Evolutionary conservation across 2,888 invertebrate genomes (phyloP), one percentile per base, ranked within the genome.

Genomic region (Caenorhabditis sp.): DNA sequence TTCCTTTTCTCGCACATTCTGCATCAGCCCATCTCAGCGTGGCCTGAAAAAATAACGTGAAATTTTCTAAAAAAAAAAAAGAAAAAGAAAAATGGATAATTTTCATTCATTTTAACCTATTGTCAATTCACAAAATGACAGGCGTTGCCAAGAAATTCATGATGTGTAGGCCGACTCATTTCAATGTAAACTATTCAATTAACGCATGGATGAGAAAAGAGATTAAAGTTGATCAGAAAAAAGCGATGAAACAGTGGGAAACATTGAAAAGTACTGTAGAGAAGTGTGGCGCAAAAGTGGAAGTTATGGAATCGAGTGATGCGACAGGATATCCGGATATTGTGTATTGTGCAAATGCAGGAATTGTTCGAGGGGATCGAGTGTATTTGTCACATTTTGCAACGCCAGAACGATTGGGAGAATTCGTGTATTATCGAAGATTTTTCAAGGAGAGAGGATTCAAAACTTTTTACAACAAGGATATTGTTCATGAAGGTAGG

Each of bases 1-100:
- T 84, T 78, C 92, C 91, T 36, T 92, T 91, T 27, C 93, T 90
- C 26, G 90, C 89, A 87, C 93, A 93, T 88, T 93, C 93, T 0
- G 92, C 69, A 6, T 60, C 66, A 1, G 83, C 74, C 86, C 85
- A 86, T 26, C 79, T 76, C 19, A 84, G 62, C 1, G 83, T 74
- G 5, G 82, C 77, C 85, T 85, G 69, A 12, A 55, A 26, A 43
- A 43, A 43, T 17, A 43, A 57, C 14, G 31, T 57, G 27, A 14
- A 50, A 19, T 50, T n/a, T n/a, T 19, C 4, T n/a, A 8, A n/a
- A 8, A 14, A n/a, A 8, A n/a, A 14, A 19, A 50, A n/a, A 8
- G 17, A 50, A 50, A 50, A n/a, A n/a, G n/a, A n/a, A n/a, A n/a
- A n/a, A n/a, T n/a, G n/a, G n/a, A n/a, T 36, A 36, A 36, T 36